A percentile compares a stretch with the other conserved stretches of the same genome.
These are phyloP conservation scores for Orchesella flavescens DNA, from an alignment of 2,888 invertebrate genomes.

Conservation along the genomic window DNA sequence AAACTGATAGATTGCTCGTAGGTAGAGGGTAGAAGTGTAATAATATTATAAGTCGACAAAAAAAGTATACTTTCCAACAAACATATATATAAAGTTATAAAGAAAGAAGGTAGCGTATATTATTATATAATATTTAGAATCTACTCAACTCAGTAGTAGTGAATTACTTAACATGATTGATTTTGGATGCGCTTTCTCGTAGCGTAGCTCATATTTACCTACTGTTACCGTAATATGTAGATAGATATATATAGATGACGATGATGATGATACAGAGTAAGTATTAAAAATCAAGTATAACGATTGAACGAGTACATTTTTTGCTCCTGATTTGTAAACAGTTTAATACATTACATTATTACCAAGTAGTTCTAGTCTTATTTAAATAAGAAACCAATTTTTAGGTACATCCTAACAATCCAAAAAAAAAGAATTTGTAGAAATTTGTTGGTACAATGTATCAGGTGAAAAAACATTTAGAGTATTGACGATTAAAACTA, in stretches of 20 bases:
- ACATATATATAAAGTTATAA: background rate
- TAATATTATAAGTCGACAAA: too few species aligned
- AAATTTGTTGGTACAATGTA: background rate
- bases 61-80: background rate
- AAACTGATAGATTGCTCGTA: too few species aligned
- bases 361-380: too few species aligned
- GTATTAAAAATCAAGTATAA: constrained; percentile 29
- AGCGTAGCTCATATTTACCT: background rate
- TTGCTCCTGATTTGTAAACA: too few species aligned
- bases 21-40: too few species aligned
- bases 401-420: too few species aligned
- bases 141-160: background rate
- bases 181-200: background rate
- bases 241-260: background rate
- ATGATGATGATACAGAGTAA: background rate
- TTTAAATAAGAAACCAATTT: background rate
- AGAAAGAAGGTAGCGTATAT: background rate
- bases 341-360: too few species aligned
- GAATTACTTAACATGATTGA: background rate
- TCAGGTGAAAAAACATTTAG: constrained; percentile 7
- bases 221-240: background rate
- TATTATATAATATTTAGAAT: too few species aligned
- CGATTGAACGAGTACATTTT: background rate
- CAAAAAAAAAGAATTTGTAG: too few species aligned
- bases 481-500: background rate